These are phyloP conservation scores for Megalopta genalis DNA, from an alignment of 1,140 invertebrate species.

Conservation along the genomic window DNA sequence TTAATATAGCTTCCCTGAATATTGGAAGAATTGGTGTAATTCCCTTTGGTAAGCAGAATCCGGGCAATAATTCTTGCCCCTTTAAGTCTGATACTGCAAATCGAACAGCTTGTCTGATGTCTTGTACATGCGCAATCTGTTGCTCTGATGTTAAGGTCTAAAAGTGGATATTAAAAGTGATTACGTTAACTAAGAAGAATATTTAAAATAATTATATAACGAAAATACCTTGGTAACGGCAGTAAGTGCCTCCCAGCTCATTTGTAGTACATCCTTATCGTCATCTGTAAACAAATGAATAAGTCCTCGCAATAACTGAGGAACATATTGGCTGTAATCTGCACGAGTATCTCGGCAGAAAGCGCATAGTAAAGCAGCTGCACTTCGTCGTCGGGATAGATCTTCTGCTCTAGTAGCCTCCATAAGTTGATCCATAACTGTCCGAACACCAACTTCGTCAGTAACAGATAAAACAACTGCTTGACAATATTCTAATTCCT, in stretches of 20 bases:
- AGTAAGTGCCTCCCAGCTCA: conserved; percentile 94
- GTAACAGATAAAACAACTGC: conserved; percentile 94
- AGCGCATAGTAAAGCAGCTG: conserved; percentile 91
- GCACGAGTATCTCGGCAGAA: conserved; percentile 94
- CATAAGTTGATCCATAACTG: conserved; percentile 95
- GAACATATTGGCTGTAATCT: conserved; percentile 92
- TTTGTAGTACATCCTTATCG: conserved; percentile 90
- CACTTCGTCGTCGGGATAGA: conserved; percentile 85
- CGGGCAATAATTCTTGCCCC: conserved; percentile 89
- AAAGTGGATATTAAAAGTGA: conserved; percentile 45
- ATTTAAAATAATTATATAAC: background rate
- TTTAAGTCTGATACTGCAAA: conserved; percentile 94
- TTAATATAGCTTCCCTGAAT: conserved; percentile 97
- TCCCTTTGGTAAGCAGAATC: conserved; percentile 97
- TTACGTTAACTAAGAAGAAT: background rate
- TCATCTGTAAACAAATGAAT: conserved; percentile 91
- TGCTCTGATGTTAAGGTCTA: conserved; percentile 89
- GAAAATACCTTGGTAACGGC: conserved; percentile 89
- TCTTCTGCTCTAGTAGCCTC: conserved; percentile 86
- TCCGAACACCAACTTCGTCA: conserved; percentile 92
- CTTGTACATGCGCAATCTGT: conserved; percentile 90
- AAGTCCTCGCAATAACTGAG: conserved; percentile 92
- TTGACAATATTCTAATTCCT: conserved; percentile 95
- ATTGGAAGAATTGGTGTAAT: conserved; percentile 96
- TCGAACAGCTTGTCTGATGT: conserved; percentile 94